These are phyloP conservation scores for Tenualosa thibaudeaui DNA, from an alignment of 2,797 vertebrate species.

Conservation along the genomic window DNA sequence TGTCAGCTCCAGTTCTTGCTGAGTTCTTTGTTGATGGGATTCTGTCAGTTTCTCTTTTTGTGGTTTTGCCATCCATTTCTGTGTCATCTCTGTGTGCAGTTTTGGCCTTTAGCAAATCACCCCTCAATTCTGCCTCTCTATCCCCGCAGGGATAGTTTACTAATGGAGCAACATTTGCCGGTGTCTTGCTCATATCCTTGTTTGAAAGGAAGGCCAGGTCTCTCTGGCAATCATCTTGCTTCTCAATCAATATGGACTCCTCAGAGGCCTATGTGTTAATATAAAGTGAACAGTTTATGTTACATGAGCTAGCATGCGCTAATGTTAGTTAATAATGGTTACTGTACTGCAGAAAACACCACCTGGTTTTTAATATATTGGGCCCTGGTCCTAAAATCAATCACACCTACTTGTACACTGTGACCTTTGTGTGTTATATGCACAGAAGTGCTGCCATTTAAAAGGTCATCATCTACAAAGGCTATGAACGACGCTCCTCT, in stretches of 20 bases:
- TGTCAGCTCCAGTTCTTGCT: conserved; percentile 49
- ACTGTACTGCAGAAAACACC: neutral
- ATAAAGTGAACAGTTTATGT: conserved; percentile 87
- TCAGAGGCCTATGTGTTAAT: conserved; percentile 93
- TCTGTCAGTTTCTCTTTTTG: conserved; percentile 49
- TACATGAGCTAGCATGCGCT: conserved; percentile 7
- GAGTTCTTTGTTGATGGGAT: conserved; percentile 58
- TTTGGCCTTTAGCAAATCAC: conserved; percentile 32
- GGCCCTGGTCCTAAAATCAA: neutral
- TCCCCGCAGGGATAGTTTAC: conserved; percentile 47
- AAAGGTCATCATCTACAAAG: neutral
- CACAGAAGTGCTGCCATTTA: neutral
- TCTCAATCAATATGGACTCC: conserved; percentile 94
- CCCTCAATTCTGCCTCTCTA: conserved; percentile 47
- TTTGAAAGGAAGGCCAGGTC: conserved; percentile 65
- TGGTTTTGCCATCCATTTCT: conserved; percentile 34
- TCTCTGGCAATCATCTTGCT: conserved; percentile 80
- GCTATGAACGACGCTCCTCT: neutral
- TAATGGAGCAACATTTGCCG: conserved; percentile 51
- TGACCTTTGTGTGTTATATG: neutral
- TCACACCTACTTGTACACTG: neutral
- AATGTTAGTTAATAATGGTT: neutral
- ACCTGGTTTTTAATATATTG: neutral
- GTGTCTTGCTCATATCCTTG: conserved; percentile 65
- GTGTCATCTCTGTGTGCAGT: conserved; percentile 38